These are phyloP conservation scores for Neria commutata DNA, from an alignment of 2,888 invertebrate species.

Conservation along the genomic window DNA sequence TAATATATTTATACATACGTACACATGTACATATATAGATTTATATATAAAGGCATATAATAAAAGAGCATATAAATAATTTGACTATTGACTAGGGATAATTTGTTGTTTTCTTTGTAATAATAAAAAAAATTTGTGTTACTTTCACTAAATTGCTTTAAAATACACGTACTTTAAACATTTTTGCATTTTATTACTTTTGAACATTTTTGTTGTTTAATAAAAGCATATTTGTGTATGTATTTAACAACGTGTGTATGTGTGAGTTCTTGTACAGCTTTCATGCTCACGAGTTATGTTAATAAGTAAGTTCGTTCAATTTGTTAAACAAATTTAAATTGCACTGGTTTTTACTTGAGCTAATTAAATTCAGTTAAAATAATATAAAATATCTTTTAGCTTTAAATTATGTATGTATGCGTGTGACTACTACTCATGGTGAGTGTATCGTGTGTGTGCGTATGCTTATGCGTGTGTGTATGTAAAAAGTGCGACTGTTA, in stretches of 20 bases:
- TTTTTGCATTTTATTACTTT: slow-evolving; percentile 15
- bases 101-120: slow-evolving; percentile 42
- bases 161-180: slow-evolving; percentile 24
- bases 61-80: slow-evolving; percentile 58
- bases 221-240: too few relatives aligned
- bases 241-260: too few relatives aligned
- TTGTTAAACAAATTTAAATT: slow-evolving; percentile 24
- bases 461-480: too few relatives aligned
- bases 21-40: slow-evolving; percentile 7
- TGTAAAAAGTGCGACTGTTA: too few relatives aligned
- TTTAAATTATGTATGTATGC: too few relatives aligned
- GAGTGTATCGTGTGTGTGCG: too few relatives aligned
- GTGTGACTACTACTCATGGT: too few relatives aligned
- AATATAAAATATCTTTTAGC: too few relatives aligned
- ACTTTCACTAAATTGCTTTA: slow-evolving; percentile 16
- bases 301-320: slow-evolving; percentile 5
- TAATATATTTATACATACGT: slow-evolving; percentile 5
- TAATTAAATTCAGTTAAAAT: neutral
- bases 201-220: neutral
- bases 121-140: slow-evolving; percentile 14
- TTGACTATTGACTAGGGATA: slow-evolving; percentile 60
- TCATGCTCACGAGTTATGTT: too few relatives aligned
- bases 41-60: too few relatives aligned
- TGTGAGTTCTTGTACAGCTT: too few relatives aligned
- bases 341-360: slow-evolving; percentile 25